Base-by-base conservation (phyloP, 2,797 vertebrate genomes). In the Arctocebus calabarensis region DNA sequence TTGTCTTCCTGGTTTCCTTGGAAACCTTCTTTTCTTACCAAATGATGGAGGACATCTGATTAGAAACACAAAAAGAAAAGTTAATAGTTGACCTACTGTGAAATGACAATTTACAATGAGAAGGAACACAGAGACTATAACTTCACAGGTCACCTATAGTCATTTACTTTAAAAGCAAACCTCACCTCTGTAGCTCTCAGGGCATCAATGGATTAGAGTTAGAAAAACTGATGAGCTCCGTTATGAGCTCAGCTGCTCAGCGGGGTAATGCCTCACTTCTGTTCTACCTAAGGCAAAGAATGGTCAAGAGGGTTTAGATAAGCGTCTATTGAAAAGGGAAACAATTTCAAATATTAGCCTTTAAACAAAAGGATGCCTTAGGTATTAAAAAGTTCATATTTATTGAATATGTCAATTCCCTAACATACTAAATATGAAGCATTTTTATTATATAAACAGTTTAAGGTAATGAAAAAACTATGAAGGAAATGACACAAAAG, bases 1-100 rank as follows among this genome's bases (percentile, higher is more conserved):
- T 40, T 61, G 8, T 94, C 29, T 57, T 64, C 7, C 23, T 77
- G n/a, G 34, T 92, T 90, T 74, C 90, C 71, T 75, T 90, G 64
- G 86, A 92, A 70, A 92, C 43, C 37, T 73, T 66, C 34, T 55
- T 88, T 82, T 94, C 27, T 70, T 84, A 66, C 5, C 20, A 70
- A 85, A n/a, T 61, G 43, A 82, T 17, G 17, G 12, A 74, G 43
- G 7, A 43, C 10, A 55, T 45, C 8, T 77, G 27, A 84, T 75
- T 48, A 88, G 82, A 91, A 73, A 71, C 27, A 48, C 7, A 32
- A 22, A 57, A 73, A 79, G 40, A 90, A 45, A 6, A 11, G 7
- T 25, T 88, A 43, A 34, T 32, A 71, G 34, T 4, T 4, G 45
- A 25, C 13, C 32, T 87, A 32, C 19, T 74, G 16, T 95, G 48